Evolutionary conservation across 2,113 vertebrate species (phyloP), one percentile per base, ranked within the genome.

Genomic region (Climacteris rufus): DNA sequence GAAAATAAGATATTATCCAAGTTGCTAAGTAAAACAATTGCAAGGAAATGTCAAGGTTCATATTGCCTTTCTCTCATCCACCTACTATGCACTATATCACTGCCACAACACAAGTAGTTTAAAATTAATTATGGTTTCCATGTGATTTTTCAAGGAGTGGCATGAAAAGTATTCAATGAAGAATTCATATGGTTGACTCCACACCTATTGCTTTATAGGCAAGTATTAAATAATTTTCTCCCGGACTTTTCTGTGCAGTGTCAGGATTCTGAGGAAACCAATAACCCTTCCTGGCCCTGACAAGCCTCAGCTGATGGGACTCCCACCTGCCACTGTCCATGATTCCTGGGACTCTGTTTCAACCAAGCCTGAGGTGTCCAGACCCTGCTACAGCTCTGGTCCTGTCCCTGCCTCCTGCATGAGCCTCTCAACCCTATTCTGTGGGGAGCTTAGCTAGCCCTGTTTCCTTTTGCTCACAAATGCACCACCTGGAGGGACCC

Each of bases 21-120:
- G 8, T n/a, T 68, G 7, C 19, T 88, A 76, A 68, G 49, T 47
- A 39, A 78, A 93, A 39, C 9, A 40, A 7, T 60, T 76, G 7
- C 40, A 88, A 72, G 31, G 13, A 83, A 69, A 40, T n/a, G 2
- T 27, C 35, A 88, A 14, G 33, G 31, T 7, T 79, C 10, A 64
- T 16, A 8, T 49, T 68, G 31, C 16, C 7, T 5, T 88, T 76
- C 7, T 44, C 16, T 56, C n/a, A 27, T 18, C 24, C 49, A 30
- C 13, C 16, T 42, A 56, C 7, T 24, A 28, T 10, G 16, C 17
- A 83, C 25, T 6, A 8, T 8, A 56, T 10, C 60, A 42, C 9
- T n/a, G 52, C 33, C 45, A 57, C 11, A 23, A 75, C 33, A 4
- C 3, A 0, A 0, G 0, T 2, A 0, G 11, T 64, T 83, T 72